These are phyloP conservation scores for Ricordea florida DNA, from an alignment of 92 coral and sea anemone species.

Conservation along the genomic window DNA sequence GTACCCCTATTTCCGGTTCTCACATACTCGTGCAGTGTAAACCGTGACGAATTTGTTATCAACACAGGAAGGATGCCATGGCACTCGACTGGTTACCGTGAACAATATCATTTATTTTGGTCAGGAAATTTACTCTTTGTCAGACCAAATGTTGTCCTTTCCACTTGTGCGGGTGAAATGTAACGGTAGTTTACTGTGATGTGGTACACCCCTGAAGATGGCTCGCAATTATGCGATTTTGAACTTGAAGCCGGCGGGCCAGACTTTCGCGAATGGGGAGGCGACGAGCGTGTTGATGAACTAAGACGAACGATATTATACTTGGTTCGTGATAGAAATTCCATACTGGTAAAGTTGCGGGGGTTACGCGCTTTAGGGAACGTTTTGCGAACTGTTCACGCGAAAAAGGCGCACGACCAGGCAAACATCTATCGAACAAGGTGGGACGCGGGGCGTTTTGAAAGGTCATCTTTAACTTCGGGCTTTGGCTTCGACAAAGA, in stretches of 20 bases:
- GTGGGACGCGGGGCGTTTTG: not conserved
- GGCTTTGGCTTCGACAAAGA: not conserved
- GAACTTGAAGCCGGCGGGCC: not conserved
- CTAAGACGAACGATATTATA: conserved; percentile 29
- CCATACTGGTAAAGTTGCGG: conserved; percentile 48
- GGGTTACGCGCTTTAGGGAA: conserved; percentile 37
- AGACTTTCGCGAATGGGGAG: not conserved
- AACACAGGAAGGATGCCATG: not conserved
- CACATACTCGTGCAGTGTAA: not conserved
- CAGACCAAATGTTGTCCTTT: not conserved
- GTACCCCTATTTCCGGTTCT: conserved; percentile 17
- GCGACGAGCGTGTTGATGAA: conserved; percentile 36
- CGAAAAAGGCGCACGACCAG: not conserved
- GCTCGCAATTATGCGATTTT: not conserved
- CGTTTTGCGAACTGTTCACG: conserved; percentile 8
- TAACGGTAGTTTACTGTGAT: too few species aligned
- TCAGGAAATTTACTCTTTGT: not conserved
- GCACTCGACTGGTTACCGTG: not conserved
- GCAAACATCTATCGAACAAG: not conserved
- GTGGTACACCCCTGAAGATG: conserved; percentile 14
- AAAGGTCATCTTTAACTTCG: not conserved
- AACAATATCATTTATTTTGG: not conserved
- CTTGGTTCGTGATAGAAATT: conserved; percentile 56
- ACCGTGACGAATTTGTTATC: conserved; percentile 10
- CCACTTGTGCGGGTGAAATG: not conserved